phyloP scores from a whole-genome alignment of 64 coral and sea anemone genomes.

The Pachyseris speciosa region DNA sequence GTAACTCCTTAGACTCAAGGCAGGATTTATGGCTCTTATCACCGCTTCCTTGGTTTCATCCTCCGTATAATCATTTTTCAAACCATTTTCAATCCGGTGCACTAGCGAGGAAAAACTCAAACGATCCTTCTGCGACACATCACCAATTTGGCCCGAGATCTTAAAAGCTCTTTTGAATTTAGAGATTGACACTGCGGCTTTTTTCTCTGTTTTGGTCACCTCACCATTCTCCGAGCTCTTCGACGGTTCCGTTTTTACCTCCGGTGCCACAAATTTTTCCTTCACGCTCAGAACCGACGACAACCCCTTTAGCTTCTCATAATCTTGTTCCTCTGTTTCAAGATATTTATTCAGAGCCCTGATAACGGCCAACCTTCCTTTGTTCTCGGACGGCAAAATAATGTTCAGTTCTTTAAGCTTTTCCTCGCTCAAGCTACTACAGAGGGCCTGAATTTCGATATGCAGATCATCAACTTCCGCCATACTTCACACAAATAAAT shows the following conservation, averaged over 20 bases:
- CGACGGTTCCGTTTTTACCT: no score
- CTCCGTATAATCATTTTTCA: constrained; percentile 5
- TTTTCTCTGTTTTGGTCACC: no score
- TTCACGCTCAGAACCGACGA: no score
- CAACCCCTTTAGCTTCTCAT: neutral
- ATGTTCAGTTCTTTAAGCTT: no score
- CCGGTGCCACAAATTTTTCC: no score
- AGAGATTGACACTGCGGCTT: neutral
- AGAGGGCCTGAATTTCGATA: no score
- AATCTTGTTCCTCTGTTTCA: neutral
- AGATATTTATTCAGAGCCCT: constrained; percentile 7
- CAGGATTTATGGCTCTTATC: neutral
- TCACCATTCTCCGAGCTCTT: no score
- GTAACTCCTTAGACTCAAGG: neutral
- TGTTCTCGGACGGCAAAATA: no score
- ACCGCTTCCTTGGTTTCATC: neutral
- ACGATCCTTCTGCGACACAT: neutral
- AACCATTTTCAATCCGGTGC: neutral
- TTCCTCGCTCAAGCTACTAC: no score
- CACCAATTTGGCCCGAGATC: neutral
- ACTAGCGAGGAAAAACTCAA: neutral
- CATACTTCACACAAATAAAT: no score
- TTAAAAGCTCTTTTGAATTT: constrained; percentile 16
- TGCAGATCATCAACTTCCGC: no score
- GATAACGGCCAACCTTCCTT: no score